These are phyloP conservation scores for Stichodactyla mertensii DNA, from an alignment of 64 coral and sea anemone genomes.

Conservation along the genomic window DNA sequence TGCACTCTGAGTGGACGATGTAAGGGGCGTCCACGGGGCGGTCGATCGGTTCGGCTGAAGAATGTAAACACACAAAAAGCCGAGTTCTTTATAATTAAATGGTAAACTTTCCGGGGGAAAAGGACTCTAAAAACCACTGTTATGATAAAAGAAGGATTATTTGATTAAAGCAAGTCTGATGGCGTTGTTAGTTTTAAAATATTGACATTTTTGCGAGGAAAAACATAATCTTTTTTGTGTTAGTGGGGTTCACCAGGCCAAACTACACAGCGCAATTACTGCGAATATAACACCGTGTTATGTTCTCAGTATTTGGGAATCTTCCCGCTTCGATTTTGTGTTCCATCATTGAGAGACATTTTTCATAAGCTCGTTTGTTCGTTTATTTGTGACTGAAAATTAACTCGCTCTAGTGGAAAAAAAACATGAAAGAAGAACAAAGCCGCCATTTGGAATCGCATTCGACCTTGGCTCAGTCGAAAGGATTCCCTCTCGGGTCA, in stretches of 20 bases:
- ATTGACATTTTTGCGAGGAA: not conserved
- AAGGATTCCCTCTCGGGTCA: too few relatives aligned
- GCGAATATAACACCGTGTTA: too few relatives aligned
- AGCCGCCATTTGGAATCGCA: too few relatives aligned
- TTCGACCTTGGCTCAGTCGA: too few relatives aligned
- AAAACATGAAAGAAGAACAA: too few relatives aligned
- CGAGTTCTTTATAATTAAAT: not conserved
- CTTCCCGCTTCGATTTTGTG: too few relatives aligned
- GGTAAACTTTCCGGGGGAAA: not conserved
- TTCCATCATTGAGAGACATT: too few relatives aligned
- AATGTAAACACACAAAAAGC: not conserved
- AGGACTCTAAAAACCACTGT: not conserved
- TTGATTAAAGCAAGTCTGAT: not conserved
- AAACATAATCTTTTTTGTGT: not conserved
- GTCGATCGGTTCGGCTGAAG: not conserved
- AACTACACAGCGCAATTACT: too few relatives aligned
- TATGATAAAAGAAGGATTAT: not conserved
- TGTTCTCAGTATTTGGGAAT: too few relatives aligned
- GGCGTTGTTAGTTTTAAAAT: not conserved
- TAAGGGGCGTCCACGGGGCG: constrained; percentile 5
- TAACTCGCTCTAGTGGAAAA: too few relatives aligned
- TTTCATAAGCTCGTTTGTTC: too few relatives aligned
- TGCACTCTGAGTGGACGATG: not conserved
- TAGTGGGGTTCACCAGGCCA: not conserved
- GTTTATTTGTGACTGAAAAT: too few relatives aligned